Percentiles rank a stretch among this genome's conserved stretches.
Conservation (phyloP, 2,888 invertebrate species). For the Drosophila nigritarsus region DNA sequence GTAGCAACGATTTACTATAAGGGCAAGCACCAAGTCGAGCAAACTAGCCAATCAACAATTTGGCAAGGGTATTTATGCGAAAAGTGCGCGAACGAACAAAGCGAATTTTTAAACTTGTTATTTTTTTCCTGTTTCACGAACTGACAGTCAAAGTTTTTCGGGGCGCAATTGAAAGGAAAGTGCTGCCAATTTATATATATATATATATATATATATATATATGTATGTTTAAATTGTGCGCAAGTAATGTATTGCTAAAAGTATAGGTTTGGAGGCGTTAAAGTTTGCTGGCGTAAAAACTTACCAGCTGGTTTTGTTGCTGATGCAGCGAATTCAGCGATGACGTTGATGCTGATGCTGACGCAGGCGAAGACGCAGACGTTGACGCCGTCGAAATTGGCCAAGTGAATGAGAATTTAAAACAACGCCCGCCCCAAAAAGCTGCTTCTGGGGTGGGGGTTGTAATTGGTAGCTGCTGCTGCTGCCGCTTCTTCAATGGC, state of each 20-base stretch:
- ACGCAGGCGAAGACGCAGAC: constrained; percentile 27
- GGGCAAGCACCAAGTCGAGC: background rate
- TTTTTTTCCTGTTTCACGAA: constrained; percentile 4
- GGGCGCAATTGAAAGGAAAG: constrained; percentile 52
- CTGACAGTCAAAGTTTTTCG: constrained; percentile 29
- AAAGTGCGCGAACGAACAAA: constrained; percentile 16
- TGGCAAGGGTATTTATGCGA: background rate
- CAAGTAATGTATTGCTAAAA: constrained; percentile 19
- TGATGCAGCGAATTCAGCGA: constrained; percentile 42
- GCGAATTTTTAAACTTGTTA: constrained; percentile 18
- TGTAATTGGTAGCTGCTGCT: background rate
- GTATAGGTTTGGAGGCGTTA: background rate
- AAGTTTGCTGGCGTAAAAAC: constrained; percentile 24
- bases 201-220: background rate
- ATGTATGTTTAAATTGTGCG: constrained; percentile 9
- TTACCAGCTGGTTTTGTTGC: constrained; percentile 51
- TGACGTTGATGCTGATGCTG: constrained; percentile 17
- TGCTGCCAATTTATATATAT: constrained; percentile 37
- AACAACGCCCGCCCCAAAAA: constrained; percentile 21
- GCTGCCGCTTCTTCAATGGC: constrained; percentile 12
- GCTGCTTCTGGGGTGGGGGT: constrained; percentile 1
- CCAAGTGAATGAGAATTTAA: constrained; percentile 41
- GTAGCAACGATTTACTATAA: background rate
- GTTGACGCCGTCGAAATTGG: constrained; percentile 7
- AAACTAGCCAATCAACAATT: background rate